phyloP scores from a whole-genome alignment of 2,888 invertebrate species.

The Drosophila merina region DNA sequence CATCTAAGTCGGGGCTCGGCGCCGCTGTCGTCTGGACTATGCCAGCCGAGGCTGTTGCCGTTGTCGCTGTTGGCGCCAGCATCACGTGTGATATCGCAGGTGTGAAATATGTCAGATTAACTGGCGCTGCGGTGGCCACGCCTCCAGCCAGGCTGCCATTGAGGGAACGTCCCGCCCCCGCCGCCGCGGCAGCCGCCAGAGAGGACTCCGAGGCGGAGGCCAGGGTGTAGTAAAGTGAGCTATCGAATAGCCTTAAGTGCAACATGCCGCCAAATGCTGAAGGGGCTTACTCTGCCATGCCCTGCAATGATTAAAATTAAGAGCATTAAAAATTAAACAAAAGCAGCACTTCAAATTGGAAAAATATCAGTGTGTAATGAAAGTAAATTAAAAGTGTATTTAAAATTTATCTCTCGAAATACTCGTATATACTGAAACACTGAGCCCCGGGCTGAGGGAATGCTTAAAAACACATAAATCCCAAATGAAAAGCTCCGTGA shows the following conservation, averaged over 20 bases:
- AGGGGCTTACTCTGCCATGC: constrained; percentile 17
- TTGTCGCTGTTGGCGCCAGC: constrained; percentile 75
- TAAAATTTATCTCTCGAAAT: constrained; percentile 28
- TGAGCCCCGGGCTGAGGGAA: constrained; percentile 9
- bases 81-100: constrained; percentile 81
- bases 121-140: constrained; percentile 40
- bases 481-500: constrained; percentile 54
- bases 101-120: constrained; percentile 75
- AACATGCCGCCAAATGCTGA: constrained; percentile 50
- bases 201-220: constrained; percentile 53
- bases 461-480: constrained; percentile 57
- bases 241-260: constrained; percentile 70
- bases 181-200: constrained; percentile 12
- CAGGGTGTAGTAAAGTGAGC: constrained; percentile 65
- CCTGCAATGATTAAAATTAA: constrained; percentile 15
- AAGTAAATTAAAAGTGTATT: constrained; percentile 42
- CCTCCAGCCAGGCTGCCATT: constrained; percentile 53
- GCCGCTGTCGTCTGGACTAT: constrained; percentile 57
- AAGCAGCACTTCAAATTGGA: background rate
- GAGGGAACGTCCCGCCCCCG: constrained; percentile 15
- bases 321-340: constrained; percentile 1
- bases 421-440: constrained; percentile 2
- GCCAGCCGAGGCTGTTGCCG: constrained; percentile 67
- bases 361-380: background rate
- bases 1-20: constrained; percentile 49